Evolutionary conservation across 2,888 invertebrate genomes (phyloP).

Genomic region (Germaria angustata): DNA sequence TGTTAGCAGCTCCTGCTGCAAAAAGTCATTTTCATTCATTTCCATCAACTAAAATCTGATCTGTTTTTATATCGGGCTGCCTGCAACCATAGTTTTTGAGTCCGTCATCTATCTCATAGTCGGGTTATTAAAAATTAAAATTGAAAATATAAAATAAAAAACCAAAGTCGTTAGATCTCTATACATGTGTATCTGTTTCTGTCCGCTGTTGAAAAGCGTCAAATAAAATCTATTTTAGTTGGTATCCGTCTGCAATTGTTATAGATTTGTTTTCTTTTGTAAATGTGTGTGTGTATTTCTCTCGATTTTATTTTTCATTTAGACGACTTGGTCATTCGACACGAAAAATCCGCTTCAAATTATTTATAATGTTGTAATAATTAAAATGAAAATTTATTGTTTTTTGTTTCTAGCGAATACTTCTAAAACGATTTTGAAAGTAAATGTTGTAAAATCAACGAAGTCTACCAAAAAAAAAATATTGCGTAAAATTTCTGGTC

Average conservation of each 20-base stretch:
- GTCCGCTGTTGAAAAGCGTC: background rate
- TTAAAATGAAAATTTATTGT: conserved; percentile 66
- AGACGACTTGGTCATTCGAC: conserved; percentile 21
- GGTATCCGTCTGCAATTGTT: conserved; percentile 62
- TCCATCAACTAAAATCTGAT: background rate
- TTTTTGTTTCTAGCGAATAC: conserved; percentile 45
- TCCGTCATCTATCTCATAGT: conserved; percentile 63
- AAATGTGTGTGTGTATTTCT: background rate
- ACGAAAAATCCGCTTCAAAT: conserved; percentile 63
- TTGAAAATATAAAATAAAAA: background rate
- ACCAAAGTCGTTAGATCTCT: background rate
- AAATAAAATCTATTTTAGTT: conserved; percentile 18
- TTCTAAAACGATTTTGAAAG: conserved; percentile 48
- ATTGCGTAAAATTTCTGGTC: conserved; percentile 40
- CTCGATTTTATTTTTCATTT: background rate
- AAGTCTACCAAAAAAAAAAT: conserved; percentile 19
- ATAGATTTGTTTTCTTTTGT: conserved; percentile 21
- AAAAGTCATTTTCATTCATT: conserved; percentile 27
- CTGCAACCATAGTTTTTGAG: conserved; percentile 27
- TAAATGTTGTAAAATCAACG: conserved; percentile 6
- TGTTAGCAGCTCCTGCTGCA: background rate
- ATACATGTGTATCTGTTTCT: background rate
- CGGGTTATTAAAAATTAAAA: conserved; percentile 32
- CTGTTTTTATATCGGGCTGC: conserved; percentile 14
- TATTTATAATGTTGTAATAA: conserved; percentile 65